Base-by-base conservation (phyloP, 1,140 invertebrate species). In the Mycetomoellerius zeteki region DNA sequence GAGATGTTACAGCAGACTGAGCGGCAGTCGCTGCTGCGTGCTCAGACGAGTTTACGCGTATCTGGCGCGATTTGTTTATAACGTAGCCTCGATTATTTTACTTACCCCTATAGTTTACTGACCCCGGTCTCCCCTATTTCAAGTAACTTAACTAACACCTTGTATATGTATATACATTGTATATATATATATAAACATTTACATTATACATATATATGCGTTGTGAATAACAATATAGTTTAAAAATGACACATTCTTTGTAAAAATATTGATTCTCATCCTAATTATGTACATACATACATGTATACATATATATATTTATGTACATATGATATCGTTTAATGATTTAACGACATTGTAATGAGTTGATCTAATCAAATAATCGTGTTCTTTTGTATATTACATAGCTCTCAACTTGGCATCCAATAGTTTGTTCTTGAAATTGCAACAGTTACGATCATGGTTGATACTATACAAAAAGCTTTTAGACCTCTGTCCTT, bases 301-400 rank as follows among this genome's bases (percentile, higher is more conserved):
- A 16, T 14, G 4, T 50, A 50, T 50, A 50, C 12, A 62, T 1
- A 5, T 60, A 19, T 24, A 60, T 27, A 12, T 78, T 10, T 43
- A 43, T 43, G 37, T 43, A 43, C 10, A 43, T 43, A 16, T 52
- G 14, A n/a, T 52, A 27, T 33, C 21, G 10, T 56, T 71, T 81
- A 71, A 71, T 43, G 33, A 58, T 82, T 56, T 72, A 82, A 81
- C 16, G 43, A 21, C 24, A 24, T 43, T 72, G 47, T 58, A 58
- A 33, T 27, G 52, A 72, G 65, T 24, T 37, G 33, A 72, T 58
- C 64, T 71, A 71, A 82, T 82, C 47, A 82, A 82, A 30, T 47
- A 16, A 82, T 16, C 12, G 5, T 30, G n/a, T 71, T 1, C 33
- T 14, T n/a, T 43, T 58, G 12, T 3, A 72, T 14, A 54, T 16